Conservation (phyloP, 2,888 invertebrate genomes). For the Pachydiplax longipennis region DNA sequence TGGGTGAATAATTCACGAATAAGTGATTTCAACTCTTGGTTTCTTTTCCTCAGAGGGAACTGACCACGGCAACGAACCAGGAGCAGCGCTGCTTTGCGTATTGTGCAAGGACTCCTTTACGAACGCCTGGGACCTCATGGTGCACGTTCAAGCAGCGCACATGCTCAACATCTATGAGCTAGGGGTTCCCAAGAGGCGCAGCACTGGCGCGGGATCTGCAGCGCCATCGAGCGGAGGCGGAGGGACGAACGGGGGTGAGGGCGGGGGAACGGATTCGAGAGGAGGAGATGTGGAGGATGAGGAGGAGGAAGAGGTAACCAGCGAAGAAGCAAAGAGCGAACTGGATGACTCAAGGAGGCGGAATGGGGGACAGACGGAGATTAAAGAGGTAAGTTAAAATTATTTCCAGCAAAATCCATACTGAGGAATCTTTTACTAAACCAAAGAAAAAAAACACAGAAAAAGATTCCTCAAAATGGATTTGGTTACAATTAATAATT, state of each 20-base stretch:
- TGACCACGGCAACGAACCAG: constrained; percentile 53
- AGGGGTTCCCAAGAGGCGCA: constrained; percentile 56
- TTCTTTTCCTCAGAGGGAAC: constrained; percentile 9
- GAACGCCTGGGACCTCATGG: constrained; percentile 74
- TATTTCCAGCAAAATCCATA: neutral
- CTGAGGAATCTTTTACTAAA: too few species aligned
- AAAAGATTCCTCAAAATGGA: too few species aligned
- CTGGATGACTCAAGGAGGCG: neutral
- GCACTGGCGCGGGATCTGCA: neutral
- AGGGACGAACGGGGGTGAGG: neutral
- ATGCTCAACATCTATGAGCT: constrained; percentile 73
- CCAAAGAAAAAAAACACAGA: too few species aligned
- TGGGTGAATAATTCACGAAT: too few species aligned
- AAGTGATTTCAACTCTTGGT: neutral
- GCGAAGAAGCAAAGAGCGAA: neutral
- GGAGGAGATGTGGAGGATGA: neutral
- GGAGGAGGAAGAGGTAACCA: neutral
- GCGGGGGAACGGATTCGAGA: neutral
- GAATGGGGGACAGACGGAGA: neutral
- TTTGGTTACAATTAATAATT: too few species aligned
- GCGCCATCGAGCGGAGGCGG: neutral
- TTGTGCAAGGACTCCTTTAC: constrained; percentile 72
- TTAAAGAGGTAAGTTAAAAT: constrained; percentile 1
- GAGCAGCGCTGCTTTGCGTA: constrained; percentile 68
- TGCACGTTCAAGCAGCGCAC: constrained; percentile 72